Evolutionary conservation across 2,888 invertebrate species (phyloP), one percentile per base, ranked within the genome.

Genomic region (Caenorhabditis sulstoni): DNA sequence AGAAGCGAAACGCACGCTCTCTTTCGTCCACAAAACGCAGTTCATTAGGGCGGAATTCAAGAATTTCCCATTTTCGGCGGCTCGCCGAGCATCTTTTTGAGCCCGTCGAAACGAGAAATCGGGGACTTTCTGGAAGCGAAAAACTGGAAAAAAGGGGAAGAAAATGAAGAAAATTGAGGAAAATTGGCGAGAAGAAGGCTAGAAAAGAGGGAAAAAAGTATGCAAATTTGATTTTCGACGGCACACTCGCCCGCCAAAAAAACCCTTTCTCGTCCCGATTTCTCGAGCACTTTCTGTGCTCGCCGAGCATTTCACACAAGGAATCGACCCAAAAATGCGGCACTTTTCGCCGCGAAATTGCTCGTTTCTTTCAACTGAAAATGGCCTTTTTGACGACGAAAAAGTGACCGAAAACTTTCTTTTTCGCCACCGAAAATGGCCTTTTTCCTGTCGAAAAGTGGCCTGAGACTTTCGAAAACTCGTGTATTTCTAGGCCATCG

Each of bases 161-260:
- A 35, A 22, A 53, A 53, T 12, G 23, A 16, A 29, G 45, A 45
- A 22, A 52, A n/a, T n/a, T n/a, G n/a, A n/a, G n/a, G n/a, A n/a
- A n/a, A n/a, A n/a, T n/a, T n/a, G n/a, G n/a, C n/a, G 41, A 59
- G 37, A 41, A 49, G 37, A 45, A 47, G 49, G 57, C 35, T 55
- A 20, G 5, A 16, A 37, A 9, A 37, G 12, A 65, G n/a, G n/a
- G n/a, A n/a, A n/a, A 74, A 65, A 66, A 74, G 59, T 59, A 66
- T 66, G 74, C 47, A 74, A 74, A 74, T 74, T 65, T 74, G 74
- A 74, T 74, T 74, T 74, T 59, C 59, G 66, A 44, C n/a, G n/a
- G n/a, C n/a, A n/a, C n/a, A n/a, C n/a, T n/a, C n/a, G n/a, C n/a
- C n/a, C n/a, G n/a, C n/a, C n/a, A n/a, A n/a, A n/a, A n/a, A n/a